Base-by-base conservation (phyloP, 2,797 vertebrate genomes). In the Phoxinus dragarum region DNA sequence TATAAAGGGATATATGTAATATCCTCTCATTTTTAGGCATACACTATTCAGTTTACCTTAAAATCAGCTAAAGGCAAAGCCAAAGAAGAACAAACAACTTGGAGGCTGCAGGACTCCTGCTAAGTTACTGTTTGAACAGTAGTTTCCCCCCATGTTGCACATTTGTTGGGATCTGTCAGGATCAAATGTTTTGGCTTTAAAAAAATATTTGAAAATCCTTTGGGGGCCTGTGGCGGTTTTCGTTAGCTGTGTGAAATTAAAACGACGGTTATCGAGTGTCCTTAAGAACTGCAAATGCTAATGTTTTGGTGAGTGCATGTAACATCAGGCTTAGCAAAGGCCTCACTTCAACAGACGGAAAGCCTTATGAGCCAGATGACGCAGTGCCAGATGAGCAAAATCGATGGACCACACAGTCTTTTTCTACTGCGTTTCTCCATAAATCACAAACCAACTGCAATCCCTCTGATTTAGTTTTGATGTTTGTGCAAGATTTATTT, bases 251-350 rank as follows among this genome's bases (percentile, higher is more conserved):
- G 67, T 85, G 36, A 86, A 86, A 79, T 83, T 47, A 87, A 75
- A 72, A 88, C 61, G 52, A 86, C 23, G 54, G 81, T 85, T 84
- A 61, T 52, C 68, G 23, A 42, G 34, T 74, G 77, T 78, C 64
- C 85, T 89, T 81, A 59, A 72, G 47, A 59, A 67, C 64, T 79
- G 42, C 16, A 71, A 87, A 69, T 86, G 71, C 80, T 69, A 89
- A 90, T 86, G 83, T 87, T 86, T 88, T 74, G 64, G 64, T 82
- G 42, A 78, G 80, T 81, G 59, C n/a, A 38, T 92, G 90, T 93
- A 92, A 91, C 91, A 92, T 66, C 80, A 87, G 78, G 86, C 83
- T 79, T 91, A 92, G 90, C 89, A 92, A 92, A 92, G 90, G 90
- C 88, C 90, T 78, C 84, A n/a, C 88, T 88, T 85, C 89, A 89